These are phyloP conservation scores for Pygoscelis adeliae DNA, from an alignment of 2,113 vertebrate genomes.

Conservation along the genomic window DNA sequence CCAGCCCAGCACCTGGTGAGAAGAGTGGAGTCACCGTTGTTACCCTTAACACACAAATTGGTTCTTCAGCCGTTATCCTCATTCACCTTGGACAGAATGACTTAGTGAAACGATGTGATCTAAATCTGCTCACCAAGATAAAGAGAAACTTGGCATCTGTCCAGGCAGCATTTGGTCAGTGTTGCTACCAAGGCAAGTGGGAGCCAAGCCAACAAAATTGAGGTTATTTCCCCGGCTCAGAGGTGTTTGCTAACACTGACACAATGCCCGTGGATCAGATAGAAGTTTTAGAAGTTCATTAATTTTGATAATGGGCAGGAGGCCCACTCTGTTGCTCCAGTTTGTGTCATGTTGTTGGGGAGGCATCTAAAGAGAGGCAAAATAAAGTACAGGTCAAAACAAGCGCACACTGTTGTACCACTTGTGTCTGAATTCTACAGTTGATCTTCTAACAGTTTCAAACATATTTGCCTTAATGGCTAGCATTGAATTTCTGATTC, in stretches of 20 bases:
- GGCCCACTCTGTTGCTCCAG: background rate
- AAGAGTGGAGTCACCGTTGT: accelerated
- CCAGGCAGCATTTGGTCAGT: background rate
- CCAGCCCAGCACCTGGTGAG: background rate
- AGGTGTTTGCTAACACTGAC: background rate
- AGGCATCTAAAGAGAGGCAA: background rate
- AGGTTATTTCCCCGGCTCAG: background rate
- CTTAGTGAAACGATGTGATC: background rate
- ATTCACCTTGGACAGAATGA: background rate
- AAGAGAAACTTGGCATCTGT: background rate
- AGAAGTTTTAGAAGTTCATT: background rate
- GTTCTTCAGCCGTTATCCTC: background rate
- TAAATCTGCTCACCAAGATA: background rate
- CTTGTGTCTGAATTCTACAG: background rate
- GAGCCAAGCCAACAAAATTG: background rate
- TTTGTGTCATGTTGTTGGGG: background rate
- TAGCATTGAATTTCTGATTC: background rate
- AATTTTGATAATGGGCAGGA: background rate
- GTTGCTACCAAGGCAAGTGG: background rate
- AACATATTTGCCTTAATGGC: background rate
- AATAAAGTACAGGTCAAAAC: background rate
- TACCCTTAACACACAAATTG: background rate
- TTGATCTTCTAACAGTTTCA: background rate
- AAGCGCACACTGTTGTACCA: background rate
- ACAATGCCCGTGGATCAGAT: background rate